Evolutionary conservation across 2,797 vertebrate species (phyloP), one percentile per base, ranked within the genome.

Genomic region (Apodemus agrarius): DNA sequence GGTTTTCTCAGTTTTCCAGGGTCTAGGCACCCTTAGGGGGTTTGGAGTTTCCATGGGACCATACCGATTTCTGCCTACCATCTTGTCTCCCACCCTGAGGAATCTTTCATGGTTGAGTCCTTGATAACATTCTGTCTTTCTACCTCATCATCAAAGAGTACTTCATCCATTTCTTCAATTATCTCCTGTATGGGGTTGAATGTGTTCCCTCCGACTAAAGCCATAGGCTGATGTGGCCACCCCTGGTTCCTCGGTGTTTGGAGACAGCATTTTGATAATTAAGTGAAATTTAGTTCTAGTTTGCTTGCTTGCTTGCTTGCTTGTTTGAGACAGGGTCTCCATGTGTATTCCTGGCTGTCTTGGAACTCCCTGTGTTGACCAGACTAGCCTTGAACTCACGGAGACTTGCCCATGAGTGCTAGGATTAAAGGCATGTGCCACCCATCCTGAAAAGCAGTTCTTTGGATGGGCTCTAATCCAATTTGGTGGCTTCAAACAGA

Each of bases 91-190:
- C 76, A 43, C 52, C 2, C n/a, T 40, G n/a, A 49, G 72, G 89
- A 82, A 43, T 79, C 74, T 82, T 92, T 59, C 43, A 37, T 90
- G 67, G 49, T 1, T 84, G 83, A 96, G 52, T 19, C 59, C 37
- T 90, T 89, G 90, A 81, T 26, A 24, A 8, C 40, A 46, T 43
- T 29, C n/a, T 88, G 65, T 94, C 59, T 92, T n/a, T 95, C 40
- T 84, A 75, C 14, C 46, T 61, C 29, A 1, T 92, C 76, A 26
- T 3, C 7, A 72, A 76, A 86, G 22, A 89, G 59, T 67, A 54
- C n/a, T 92, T 90, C 65, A 54, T 63, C 67, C 19, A 1, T n/a
- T 91, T 79, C 79, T 85, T 54, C n/a, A 74, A 3, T 4, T 59
- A 3, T 22, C 13, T 69, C 67, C 54, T 75, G 1, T 54, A n/a